These are phyloP conservation scores for Drosophila atripex DNA, from an alignment of 2,888 invertebrate genomes.

Conservation along the genomic window DNA sequence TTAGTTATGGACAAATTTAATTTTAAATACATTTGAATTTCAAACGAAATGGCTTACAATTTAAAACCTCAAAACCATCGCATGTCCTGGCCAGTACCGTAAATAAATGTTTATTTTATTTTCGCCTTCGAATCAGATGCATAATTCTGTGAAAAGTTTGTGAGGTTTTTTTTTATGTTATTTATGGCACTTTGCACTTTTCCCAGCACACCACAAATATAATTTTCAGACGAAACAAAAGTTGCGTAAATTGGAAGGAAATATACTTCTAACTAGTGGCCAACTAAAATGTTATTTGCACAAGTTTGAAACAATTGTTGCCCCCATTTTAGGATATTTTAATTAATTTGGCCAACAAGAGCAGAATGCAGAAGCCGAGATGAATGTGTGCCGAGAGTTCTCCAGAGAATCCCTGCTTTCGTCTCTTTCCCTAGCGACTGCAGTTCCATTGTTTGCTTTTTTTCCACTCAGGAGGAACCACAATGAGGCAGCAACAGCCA, in stretches of 20 bases:
- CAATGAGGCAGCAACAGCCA: constrained; percentile 39
- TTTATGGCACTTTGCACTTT: constrained; percentile 2
- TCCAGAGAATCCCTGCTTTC: constrained; percentile 1
- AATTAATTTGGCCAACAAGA: constrained; percentile 28
- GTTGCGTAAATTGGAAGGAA: not conserved
- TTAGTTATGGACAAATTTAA: not conserved
- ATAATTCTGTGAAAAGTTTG: not conserved
- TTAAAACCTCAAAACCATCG: not conserved
- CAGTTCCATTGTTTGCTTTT: constrained; percentile 35
- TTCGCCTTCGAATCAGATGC: not conserved
- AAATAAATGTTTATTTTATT: not conserved
- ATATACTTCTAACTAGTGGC: constrained; percentile 3
- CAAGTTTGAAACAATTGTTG: constrained; percentile 17
- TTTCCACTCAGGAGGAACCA: constrained; percentile 36
- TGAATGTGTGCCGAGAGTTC: constrained; percentile 16
- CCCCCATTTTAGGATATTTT: constrained; percentile 9
- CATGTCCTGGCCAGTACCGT: not conserved
- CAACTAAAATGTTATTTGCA: constrained; percentile 44
- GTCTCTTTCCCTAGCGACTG: not conserved
- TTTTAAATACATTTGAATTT: not conserved
- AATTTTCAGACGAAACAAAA: not conserved
- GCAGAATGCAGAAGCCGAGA: not conserved
- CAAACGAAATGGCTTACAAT: not conserved
- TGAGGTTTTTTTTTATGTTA: not conserved
- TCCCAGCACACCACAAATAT: not conserved